Base-by-base conservation (phyloP, 2,797 vertebrate genomes). In the Merluccius polli region DNA sequence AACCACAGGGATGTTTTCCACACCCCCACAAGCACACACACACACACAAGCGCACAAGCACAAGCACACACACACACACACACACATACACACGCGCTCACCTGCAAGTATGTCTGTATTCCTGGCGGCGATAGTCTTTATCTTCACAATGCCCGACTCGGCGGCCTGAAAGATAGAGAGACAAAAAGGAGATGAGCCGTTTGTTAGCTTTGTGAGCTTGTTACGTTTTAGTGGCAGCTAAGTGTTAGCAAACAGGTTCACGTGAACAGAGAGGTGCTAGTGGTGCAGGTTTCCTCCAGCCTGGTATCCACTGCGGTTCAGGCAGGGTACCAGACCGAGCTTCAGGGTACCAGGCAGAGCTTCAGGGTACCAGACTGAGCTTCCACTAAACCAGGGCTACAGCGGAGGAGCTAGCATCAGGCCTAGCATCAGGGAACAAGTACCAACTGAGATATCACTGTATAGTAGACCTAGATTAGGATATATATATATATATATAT, bases 111-210 rank as follows among this genome's bases (percentile, higher is more conserved):
- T 95, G 82, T 97, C 96, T 38, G 93, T 93, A 88, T 95, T 98
- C 88, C 96, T 95, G 84, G 96, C 96, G 85, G 97, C 96, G 86
- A 99, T 99, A 68, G 98, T 99, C 94, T 99, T 99, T 90, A 99
- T 96, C 95, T 99, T 99, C 92, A 99, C 97, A 79, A 99, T 99
- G 89, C 98, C 98, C 71, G 98, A 99, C 92, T 99, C 98, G 86
- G 98, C 98, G 44, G 98, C 98, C 98, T 99, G 82, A 15, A 92
- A 24, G 85, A 65, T 84, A 77, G 33, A 73, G 16, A 69, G 72
- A 79, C 52, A 59, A 2, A 59, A n/a, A 24, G n/a, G n/a, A n/a
- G 52, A 59, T 18, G 21, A 59, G 18, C 6, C 1, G 52, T 59
- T 59, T 7, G 21, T 59, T 59, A 59, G 52, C 52, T 59, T 59